phyloP scores from a whole-genome alignment of 2,888 invertebrate species.

The Hemistola chrysoprasaria region DNA sequence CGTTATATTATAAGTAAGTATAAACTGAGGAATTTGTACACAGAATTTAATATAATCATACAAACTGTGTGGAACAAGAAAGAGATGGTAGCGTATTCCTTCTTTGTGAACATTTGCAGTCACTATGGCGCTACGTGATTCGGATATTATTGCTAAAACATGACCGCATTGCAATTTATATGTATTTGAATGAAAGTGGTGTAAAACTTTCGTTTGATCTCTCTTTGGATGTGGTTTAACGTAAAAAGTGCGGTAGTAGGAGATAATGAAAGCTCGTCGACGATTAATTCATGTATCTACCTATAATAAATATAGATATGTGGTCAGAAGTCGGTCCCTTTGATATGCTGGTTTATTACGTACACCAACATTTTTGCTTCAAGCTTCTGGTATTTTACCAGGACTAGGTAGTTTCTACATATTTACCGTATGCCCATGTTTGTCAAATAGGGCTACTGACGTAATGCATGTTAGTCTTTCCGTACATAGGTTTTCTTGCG shows the following conservation, averaged over 20 bases:
- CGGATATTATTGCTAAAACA: conserved; percentile 46
- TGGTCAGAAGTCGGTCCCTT: conserved; percentile 43
- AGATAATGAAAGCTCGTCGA: conserved; percentile 48
- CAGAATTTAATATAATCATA: too few relatives aligned
- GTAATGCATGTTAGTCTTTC: too few relatives aligned
- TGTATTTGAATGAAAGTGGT: conserved; percentile 48
- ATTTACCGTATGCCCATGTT: conserved; percentile 42
- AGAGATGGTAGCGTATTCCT: conserved; percentile 38
- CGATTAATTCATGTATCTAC: conserved; percentile 27
- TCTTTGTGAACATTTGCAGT: conserved; percentile 45
- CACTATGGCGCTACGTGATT: conserved; percentile 59
- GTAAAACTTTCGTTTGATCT: conserved; percentile 47
- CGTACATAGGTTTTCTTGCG: too few relatives aligned
- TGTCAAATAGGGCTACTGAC: conserved; percentile 33
- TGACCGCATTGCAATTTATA: conserved; percentile 44
- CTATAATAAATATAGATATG: conserved; percentile 40
- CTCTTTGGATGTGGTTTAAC: conserved; percentile 29
- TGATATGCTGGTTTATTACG: conserved; percentile 42
- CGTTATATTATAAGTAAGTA: too few relatives aligned
- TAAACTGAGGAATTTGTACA: too few relatives aligned
- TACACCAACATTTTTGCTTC: conserved; percentile 31
- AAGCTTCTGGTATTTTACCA: conserved; percentile 40
- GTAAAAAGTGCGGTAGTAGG: conserved; percentile 42
- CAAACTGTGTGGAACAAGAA: too few relatives aligned
- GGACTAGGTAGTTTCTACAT: conserved; percentile 24